Evolutionary conservation across 1,140 invertebrate genomes (phyloP).

Genomic region (Zaprionus vittiger): DNA sequence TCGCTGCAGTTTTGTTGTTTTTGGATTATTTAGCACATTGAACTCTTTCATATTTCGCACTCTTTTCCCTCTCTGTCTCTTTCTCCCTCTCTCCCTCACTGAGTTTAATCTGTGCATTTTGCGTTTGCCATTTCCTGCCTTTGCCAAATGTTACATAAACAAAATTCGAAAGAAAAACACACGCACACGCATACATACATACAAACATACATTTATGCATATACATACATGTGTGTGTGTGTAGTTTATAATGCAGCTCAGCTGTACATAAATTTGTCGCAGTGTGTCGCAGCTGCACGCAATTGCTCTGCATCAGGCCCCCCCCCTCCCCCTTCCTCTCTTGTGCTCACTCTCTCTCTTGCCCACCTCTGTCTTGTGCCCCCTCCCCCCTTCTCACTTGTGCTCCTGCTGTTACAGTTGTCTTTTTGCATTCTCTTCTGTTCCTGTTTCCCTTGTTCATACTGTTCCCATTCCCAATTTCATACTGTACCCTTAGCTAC

Average conservation of each 20-base stretch:
- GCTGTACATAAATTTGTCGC: constrained; percentile 26
- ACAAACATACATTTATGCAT: neutral
- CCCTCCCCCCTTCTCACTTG: neutral
- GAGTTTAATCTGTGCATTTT: constrained; percentile 36
- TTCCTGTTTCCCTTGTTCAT: constrained; percentile 14
- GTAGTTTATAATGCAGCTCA: neutral
- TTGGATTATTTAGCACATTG: constrained; percentile 72
- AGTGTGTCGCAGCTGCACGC: constrained; percentile 35
- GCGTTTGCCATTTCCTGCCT: constrained; percentile 44
- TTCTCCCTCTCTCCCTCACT: constrained; percentile 4
- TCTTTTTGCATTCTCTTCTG: constrained; percentile 14
- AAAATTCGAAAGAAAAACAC: constrained; percentile 11
- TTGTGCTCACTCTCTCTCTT: neutral
- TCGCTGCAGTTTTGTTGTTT: constrained; percentile 22
- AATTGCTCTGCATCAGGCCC: constrained; percentile 26
- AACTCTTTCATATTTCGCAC: constrained; percentile 50
- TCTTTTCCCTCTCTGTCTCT: constrained; percentile 10
- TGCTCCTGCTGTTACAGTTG: neutral
- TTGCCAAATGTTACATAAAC: constrained; percentile 48
- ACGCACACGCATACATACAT: constrained; percentile 21
- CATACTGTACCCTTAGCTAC: neutral
- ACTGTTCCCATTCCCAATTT: constrained; percentile 16
- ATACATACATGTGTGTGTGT: neutral
- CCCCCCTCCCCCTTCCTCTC: neutral
- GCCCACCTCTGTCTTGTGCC: no score